phyloP scores from a whole-genome alignment of 2,888 invertebrate genomes.

The Agriopis leucophaearia region DNA sequence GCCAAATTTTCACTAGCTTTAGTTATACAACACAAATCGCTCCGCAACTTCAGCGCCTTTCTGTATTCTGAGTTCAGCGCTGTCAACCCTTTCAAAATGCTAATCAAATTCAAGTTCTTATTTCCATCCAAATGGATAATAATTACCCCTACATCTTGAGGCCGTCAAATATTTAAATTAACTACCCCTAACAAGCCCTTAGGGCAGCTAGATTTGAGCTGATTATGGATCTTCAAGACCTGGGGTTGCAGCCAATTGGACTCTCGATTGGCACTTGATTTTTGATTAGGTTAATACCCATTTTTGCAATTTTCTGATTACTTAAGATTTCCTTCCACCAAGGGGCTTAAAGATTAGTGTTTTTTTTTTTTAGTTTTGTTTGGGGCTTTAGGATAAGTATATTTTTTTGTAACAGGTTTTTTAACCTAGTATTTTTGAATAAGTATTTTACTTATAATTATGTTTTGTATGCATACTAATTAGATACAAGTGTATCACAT shows the following conservation, averaged over 20 bases:
- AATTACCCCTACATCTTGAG: constrained; percentile 58
- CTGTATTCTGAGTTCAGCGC: background rate
- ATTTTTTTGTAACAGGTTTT: too few species aligned
- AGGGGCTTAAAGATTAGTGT: too few species aligned
- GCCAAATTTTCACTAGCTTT: background rate
- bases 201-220: constrained; percentile 66
- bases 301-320: background rate
- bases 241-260: constrained; percentile 58
- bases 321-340: too few species aligned
- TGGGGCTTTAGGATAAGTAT: too few species aligned
- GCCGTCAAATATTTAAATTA: constrained; percentile 65
- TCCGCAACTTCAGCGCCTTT: background rate
- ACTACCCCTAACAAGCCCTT: constrained; percentile 70
- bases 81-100: constrained; percentile 50
- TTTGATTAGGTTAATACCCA: constrained; percentile 40
- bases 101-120: constrained; percentile 64
- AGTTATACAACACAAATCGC: background rate
- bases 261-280: constrained; percentile 53
- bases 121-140: constrained; percentile 56
- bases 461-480: too few species aligned
- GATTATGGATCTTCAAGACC: constrained; percentile 61
- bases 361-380: too few species aligned
- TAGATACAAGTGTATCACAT: too few species aligned
- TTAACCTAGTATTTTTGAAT: too few species aligned
- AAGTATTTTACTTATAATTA: too few species aligned